Base-by-base conservation (phyloP, 2,888 invertebrate genomes). In the Heteropelma amictum region DNA sequence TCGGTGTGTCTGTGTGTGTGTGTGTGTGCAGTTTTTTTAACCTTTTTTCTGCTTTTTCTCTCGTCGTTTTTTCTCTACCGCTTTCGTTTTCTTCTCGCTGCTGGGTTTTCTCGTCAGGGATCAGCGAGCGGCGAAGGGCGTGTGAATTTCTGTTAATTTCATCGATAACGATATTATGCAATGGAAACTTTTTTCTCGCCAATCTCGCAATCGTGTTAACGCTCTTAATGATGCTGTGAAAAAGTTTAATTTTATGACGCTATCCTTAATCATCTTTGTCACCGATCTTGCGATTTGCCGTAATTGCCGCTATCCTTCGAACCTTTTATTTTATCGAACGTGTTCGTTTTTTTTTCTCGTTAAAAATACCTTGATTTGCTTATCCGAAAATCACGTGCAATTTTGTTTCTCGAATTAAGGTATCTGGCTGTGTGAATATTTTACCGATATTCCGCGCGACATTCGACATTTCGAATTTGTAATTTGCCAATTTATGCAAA, bases 121-220 rank as follows among this genome's bases (percentile, higher is more conserved):
- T 6, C 47, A 49, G 26, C 49, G 28, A 28, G 26, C 7, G 8
- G 35, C n/a, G 3, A 19, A 58, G 7, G 49, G 14, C n/a, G 35
- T 33, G 61, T 54, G 30, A 54, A 70, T 68, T 76, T 67, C 68
- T 69, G 63, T 42, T 61, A 51, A 70, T 78, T 68, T 51, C 53
- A 40, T 10, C 30, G 12, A 54, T 12, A 42, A 38, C 38, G 40
- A 40, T 49, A 51, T 69, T 70, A 49, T 65, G 17, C 38, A 23
- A 47, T 49, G 33, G 51, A 65, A 58, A 76, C 54, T 67, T 56
- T n/a, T 10, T 40, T 63, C 51, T 40, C 14, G 51, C 56, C 17
- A 67, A 70, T 71, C 67, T 54, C 21, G 28, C 23, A 19, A 10
- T 54, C 45, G 30, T 21, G 17, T 67, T 71, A 70, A 71, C 61